Evolutionary conservation across 2,888 invertebrate genomes (phyloP), one percentile per base, ranked within the genome.

Genomic region (Toxonevra muliebris): DNA sequence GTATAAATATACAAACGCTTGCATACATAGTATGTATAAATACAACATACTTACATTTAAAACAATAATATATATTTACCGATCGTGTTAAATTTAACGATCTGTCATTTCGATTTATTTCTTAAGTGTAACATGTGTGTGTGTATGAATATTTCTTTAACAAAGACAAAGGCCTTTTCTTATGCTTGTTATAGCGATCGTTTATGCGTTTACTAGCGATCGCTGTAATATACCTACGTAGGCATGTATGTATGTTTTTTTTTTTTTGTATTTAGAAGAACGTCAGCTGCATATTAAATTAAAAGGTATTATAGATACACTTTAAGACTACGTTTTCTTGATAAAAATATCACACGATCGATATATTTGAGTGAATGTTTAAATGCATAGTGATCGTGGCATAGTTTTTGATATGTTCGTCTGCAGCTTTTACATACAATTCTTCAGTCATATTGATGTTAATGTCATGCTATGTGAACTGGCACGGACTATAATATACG

Each of bases 81-180:
- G 66, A 62, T 68, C 61, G 60, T 79, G 76, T 79, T 75, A 79
- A 80, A 79, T 82, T 83, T 83, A 82, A 84, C 81, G 84, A 83
- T 83, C 84, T 83, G 83, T 83, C 83, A 83, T 84, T 83, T 82
- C 84, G 83, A 83, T 82, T 82, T 83, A 83, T 82, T 58, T 50
- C 59, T 42, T 52, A 42, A 65, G 52, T 65, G 65, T 30, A 30
- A 30, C 30, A 30, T 7, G 30, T 64, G 64, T 65, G 41, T 48
- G 15, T 48, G 11, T 48, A 10, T 48, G 15, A 10, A 13, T 48
- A 12, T 15, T 48, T n/a, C 11, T 12, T 15, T 11, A 5, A 4
- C 48, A 13, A 4, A 15, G n/a, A 7, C 48, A 13, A 13, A 13
- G 15, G n/a, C 10, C 9, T 13, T 12, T 15, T 15, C 0, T 1